phyloP scores from a whole-genome alignment of 64 coral and sea anemone genomes.

The Montipora cactus region DNA sequence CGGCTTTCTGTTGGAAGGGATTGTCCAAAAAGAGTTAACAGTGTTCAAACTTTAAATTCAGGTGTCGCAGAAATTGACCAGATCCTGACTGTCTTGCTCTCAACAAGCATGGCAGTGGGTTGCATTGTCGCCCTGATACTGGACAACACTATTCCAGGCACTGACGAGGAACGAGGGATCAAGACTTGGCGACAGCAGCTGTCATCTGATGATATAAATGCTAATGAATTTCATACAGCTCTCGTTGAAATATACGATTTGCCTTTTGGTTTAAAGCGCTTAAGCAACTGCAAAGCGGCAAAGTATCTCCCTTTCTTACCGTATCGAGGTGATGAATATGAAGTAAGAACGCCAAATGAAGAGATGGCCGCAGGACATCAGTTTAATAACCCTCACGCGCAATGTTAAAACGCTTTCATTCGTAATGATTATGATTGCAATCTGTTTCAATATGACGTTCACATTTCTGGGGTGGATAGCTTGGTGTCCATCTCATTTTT shows the following conservation, averaged over 20 bases:
- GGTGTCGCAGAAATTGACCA: constrained; percentile 71
- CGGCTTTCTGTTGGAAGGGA: neutral
- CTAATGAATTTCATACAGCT: constrained; percentile 18
- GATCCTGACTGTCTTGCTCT: constrained; percentile 60
- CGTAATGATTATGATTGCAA: too few species aligned
- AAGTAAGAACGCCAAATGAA: neutral
- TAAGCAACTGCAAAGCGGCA: constrained; percentile 31
- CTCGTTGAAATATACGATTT: constrained; percentile 66
- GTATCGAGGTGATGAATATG: constrained; percentile 6
- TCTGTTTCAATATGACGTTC: too few species aligned
- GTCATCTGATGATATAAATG: neutral
- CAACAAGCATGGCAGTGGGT: constrained; percentile 81
- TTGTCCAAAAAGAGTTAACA: neutral
- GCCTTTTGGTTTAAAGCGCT: constrained; percentile 45
- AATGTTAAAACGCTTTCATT: too few species aligned
- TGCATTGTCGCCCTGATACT: constrained; percentile 60
- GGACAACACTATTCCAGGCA: constrained; percentile 75
- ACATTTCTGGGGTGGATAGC: too few species aligned
- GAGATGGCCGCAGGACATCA: too few species aligned
- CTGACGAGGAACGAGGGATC: constrained; percentile 66
- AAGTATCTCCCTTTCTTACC: constrained; percentile 81
- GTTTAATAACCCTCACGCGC: too few species aligned
- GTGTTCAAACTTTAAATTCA: neutral
- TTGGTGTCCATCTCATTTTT: too few species aligned
- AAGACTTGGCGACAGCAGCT: constrained; percentile 1